These are phyloP conservation scores for Gymnobelideus leadbeateri DNA, from an alignment of 2,113 vertebrate genomes.

Conservation along the genomic window DNA sequence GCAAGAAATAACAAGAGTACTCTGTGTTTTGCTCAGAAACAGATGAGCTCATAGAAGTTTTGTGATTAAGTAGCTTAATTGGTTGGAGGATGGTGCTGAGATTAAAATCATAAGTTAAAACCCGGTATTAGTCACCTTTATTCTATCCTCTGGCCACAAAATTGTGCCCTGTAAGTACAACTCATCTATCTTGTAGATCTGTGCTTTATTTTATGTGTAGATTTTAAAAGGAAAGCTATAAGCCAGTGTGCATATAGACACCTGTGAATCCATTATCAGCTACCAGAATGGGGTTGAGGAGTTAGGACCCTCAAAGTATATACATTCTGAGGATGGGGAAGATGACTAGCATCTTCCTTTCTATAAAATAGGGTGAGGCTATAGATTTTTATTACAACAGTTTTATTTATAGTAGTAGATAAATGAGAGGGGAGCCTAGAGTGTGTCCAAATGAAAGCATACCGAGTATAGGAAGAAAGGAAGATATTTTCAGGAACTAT, in stretches of 20 bases:
- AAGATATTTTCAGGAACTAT: background rate
- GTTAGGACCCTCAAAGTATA: background rate
- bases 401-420: background rate
- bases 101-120: background rate
- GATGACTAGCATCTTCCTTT: background rate
- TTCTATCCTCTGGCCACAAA: background rate
- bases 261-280: background rate
- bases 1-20: background rate
- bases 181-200: background rate
- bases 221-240: background rate
- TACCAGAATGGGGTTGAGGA: background rate
- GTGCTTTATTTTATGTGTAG: constrained; percentile 23
- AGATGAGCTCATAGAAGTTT: constrained; percentile 9
- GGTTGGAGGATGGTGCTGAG: background rate
- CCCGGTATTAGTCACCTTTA: background rate
- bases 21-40: constrained; percentile 25
- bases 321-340: background rate
- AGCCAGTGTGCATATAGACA: background rate
- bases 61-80: background rate
- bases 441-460: background rate
- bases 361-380: background rate
- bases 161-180: background rate
- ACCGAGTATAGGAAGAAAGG: background rate
- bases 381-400: background rate
- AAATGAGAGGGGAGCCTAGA: background rate